Evolutionary conservation across 1,140 invertebrate genomes (phyloP).

Genomic region (Trichonephila clavipes): DNA sequence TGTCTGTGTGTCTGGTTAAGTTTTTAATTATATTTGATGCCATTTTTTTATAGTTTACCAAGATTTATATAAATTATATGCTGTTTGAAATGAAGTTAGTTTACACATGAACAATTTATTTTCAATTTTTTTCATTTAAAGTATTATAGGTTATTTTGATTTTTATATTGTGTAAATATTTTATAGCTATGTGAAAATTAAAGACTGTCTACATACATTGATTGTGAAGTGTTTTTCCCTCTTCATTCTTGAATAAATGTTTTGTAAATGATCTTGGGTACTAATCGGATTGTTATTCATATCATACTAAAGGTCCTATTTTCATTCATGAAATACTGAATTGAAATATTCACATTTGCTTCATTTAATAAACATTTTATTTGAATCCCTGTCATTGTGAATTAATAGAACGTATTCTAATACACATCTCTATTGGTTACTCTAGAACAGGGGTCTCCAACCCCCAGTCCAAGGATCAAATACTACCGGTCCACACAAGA

Average conservation of each 20-base stretch:
- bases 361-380: too few species aligned
- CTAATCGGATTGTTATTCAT: background rate
- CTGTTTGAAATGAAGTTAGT: conserved; percentile 6
- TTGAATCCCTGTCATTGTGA: too few species aligned
- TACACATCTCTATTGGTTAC: too few species aligned
- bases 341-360: too few species aligned
- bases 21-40: conserved; percentile 27
- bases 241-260: conserved; percentile 20
- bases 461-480: too few species aligned
- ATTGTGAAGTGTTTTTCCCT: conserved; percentile 22
- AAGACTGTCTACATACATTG: conserved; percentile 14
- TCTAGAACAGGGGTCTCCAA: too few species aligned
- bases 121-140: conserved; percentile 3
- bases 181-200: background rate
- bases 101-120: conserved; percentile 11
- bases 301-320: too few species aligned
- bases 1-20: background rate
- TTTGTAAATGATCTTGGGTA: conserved; percentile 15
- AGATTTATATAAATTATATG: background rate
- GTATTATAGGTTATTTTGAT: background rate
- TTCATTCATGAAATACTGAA: background rate
- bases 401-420: too few species aligned
- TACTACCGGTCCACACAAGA: too few species aligned
- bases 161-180: conserved; percentile 37
- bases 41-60: conserved; percentile 23